Percentiles rank a stretch among this genome's conserved stretches.
These are phyloP conservation scores for Eptatretus burgeri DNA, from an alignment of 2,113 vertebrate genomes.

Conservation along the genomic window DNA sequence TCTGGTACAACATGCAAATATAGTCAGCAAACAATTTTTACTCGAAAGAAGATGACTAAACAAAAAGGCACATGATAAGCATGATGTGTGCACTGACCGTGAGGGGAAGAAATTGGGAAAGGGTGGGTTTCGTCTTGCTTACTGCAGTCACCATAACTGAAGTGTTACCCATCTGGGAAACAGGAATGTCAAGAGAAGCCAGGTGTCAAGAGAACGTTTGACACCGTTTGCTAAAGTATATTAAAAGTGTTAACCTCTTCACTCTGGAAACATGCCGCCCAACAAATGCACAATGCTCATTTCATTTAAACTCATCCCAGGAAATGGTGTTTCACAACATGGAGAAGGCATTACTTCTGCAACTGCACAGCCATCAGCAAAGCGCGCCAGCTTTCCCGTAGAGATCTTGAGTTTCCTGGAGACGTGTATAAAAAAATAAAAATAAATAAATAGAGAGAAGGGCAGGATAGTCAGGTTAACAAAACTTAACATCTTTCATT, in stretches of 20 bases:
- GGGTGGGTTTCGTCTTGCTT: constrained; percentile 61
- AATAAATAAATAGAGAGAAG: background rate
- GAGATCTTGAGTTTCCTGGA: constrained; percentile 57
- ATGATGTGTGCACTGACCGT: constrained; percentile 30
- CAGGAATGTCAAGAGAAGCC: constrained; percentile 8
- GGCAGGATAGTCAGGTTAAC: background rate
- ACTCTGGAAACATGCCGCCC: background rate
- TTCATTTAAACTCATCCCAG: background rate
- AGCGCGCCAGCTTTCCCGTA: constrained; percentile 53
- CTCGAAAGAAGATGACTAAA: background rate
- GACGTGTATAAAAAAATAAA: background rate
- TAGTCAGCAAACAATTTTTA: background rate
- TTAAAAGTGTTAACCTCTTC: constrained; percentile 5
- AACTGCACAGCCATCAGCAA: constrained; percentile 73
- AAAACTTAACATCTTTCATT: too few relatives aligned
- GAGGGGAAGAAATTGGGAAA: constrained; percentile 66
- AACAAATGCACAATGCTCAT: background rate
- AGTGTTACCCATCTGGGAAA: constrained; percentile 44
- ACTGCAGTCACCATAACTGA: constrained; percentile 89
- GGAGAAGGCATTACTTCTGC: constrained; percentile 34
- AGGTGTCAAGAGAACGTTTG: background rate
- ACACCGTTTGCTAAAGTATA: constrained; percentile 7
- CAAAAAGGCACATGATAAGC: background rate
- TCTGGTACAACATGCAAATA: background rate
- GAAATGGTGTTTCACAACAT: background rate